Conservation (phyloP, 2,797 vertebrate genomes). For the Adrianichthys oophorus region DNA sequence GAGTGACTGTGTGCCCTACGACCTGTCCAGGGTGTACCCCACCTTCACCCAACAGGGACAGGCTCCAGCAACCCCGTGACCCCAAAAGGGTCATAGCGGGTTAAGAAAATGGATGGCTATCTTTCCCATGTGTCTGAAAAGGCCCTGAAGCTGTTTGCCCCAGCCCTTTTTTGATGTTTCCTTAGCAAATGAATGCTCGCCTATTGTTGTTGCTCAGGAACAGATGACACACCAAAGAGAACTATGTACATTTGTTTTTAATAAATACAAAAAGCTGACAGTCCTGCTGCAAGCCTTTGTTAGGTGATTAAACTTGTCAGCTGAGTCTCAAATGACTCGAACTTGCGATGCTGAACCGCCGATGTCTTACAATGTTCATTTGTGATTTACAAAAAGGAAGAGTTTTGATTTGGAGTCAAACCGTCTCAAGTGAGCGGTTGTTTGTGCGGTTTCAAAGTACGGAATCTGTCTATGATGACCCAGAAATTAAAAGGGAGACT, state of each 20-base stretch:
- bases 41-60: no score
- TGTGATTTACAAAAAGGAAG: slow-evolving; percentile 30
- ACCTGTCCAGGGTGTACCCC: no score
- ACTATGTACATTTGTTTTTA: slow-evolving; percentile 15
- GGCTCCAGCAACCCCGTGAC: no score
- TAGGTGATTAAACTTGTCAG: slow-evolving; percentile 9
- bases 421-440: neutral
- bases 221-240: neutral
- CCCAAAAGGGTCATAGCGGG: no score
- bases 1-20: no score
- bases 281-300: slow-evolving; percentile 16
- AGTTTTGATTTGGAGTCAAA: slow-evolving; percentile 3
- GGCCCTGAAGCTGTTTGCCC: neutral
- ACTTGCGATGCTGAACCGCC: slow-evolving; percentile 28
- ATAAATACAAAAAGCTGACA: slow-evolving; percentile 1
- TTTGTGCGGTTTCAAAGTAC: slow-evolving; percentile 3
- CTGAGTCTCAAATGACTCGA: neutral
- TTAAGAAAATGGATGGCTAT: no score
- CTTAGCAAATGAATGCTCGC: slow-evolving; percentile 21
- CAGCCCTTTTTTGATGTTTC: slow-evolving; percentile 11
- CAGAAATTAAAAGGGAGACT: slow-evolving; percentile 15
- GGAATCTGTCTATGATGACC: slow-evolving; percentile 21
- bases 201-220: slow-evolving; percentile 13
- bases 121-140: neutral
- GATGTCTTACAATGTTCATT: neutral